Evolutionary conservation across 2,113 vertebrate species (phyloP).

Genomic region (Catagonus wagneri): DNA sequence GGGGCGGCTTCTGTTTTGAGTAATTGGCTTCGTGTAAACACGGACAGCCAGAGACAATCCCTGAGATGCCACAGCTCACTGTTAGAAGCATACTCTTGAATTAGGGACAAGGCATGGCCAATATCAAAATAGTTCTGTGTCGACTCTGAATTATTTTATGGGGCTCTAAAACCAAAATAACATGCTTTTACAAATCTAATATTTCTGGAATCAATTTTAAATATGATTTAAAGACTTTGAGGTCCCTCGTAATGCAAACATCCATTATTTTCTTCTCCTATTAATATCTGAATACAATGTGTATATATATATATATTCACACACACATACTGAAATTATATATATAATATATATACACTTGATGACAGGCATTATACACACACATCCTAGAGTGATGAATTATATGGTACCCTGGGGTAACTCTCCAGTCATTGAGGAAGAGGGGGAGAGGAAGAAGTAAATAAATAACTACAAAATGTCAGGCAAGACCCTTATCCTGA

Average conservation of each 20-base stretch:
- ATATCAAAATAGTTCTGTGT: not conserved
- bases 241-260: not conserved
- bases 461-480: not conserved
- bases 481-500: not conserved
- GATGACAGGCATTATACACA: not conserved
- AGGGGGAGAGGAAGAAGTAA: conserved; percentile 6
- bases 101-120: not conserved
- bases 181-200: not conserved
- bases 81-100: not conserved
- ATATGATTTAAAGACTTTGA: not conserved
- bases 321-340: too few relatives aligned
- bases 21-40: not conserved
- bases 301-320: not conserved
- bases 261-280: not conserved
- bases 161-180: not conserved
- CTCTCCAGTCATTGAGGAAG: not conserved
- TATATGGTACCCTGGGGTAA: not conserved
- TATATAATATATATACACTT: not conserved
- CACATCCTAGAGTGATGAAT: not conserved
- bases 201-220: conserved; percentile 15
- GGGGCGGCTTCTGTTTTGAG: not conserved
- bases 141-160: not conserved
- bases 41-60: not conserved
- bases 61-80: not conserved
- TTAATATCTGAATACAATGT: not conserved